These are phyloP conservation scores for Calephelis nemesis DNA, from an alignment of 1,140 invertebrate genomes.

Conservation along the genomic window DNA sequence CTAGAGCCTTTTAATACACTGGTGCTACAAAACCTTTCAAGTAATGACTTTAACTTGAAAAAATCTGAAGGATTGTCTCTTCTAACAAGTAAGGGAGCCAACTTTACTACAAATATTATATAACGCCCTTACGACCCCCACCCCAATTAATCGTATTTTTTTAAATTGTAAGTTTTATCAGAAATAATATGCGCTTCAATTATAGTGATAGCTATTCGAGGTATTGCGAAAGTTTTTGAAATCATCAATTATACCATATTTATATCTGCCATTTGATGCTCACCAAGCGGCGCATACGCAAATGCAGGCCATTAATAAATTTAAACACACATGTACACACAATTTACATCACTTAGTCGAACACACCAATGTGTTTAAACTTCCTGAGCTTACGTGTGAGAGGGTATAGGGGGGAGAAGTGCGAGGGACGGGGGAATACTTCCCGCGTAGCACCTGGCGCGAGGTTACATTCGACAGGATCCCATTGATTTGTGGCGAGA, in stretches of 20 bases:
- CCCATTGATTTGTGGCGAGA: slow-evolving; percentile 71
- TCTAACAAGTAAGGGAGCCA: too few relatives aligned
- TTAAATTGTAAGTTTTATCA: too few relatives aligned
- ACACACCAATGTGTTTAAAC: slow-evolving; percentile 38
- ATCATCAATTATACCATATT: slow-evolving; percentile 42
- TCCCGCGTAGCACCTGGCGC: slow-evolving; percentile 74
- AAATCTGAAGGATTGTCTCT: too few relatives aligned
- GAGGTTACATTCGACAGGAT: slow-evolving; percentile 66
- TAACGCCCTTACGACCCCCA: too few relatives aligned
- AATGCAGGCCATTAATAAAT: slow-evolving; percentile 67
- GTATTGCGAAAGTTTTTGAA: background rate
- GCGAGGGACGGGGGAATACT: slow-evolving; percentile 45
- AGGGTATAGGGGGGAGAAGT: slow-evolving; percentile 34
- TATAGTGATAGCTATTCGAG: background rate
- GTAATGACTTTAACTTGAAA: too few relatives aligned
- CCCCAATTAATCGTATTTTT: too few relatives aligned
- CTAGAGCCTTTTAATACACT: too few relatives aligned
- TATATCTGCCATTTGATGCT: slow-evolving; percentile 56
- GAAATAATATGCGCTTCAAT: background rate
- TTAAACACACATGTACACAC: slow-evolving; percentile 54
- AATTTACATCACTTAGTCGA: slow-evolving; percentile 44
- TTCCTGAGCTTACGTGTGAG: slow-evolving; percentile 46
- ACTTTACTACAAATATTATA: too few relatives aligned
- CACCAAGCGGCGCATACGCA: slow-evolving; percentile 54
- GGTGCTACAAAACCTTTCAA: too few relatives aligned